Evolutionary conservation across 2,797 vertebrate species (phyloP).

Genomic region (Epinephelus coioides): DNA sequence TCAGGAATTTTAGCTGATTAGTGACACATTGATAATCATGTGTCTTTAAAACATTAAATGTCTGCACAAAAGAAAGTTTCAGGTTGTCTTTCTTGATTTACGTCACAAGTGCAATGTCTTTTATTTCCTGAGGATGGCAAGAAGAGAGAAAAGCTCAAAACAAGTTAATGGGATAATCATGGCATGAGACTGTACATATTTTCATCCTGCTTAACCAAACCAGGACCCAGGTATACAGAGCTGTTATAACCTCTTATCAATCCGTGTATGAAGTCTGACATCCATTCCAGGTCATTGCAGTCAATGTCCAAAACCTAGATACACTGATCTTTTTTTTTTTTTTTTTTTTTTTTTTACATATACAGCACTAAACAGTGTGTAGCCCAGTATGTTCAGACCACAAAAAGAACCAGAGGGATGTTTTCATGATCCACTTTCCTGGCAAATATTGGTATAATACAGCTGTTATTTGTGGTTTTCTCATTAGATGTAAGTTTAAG

Average conservation of each 20-base stretch:
- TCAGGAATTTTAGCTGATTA: conserved; percentile 3
- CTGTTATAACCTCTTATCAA: background rate
- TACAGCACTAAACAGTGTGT: background rate
- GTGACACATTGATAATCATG: background rate
- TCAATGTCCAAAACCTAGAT: background rate
- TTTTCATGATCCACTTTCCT: background rate
- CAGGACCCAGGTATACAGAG: background rate
- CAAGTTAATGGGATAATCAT: conserved; percentile 23
- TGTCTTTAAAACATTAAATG: background rate
- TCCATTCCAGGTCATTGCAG: background rate
- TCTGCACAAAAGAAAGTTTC: conserved; percentile 17
- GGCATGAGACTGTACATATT: conserved; percentile 17
- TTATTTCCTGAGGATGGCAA: background rate
- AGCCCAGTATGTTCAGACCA: background rate
- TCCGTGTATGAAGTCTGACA: background rate
- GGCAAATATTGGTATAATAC: background rate
- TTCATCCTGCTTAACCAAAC: conserved; percentile 6
- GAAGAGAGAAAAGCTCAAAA: conserved; percentile 47
- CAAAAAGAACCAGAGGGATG: conserved; percentile 1
- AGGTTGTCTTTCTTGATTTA: conserved; percentile 8
- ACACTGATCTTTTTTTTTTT: background rate
- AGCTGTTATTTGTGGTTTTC: conserved; percentile 14
- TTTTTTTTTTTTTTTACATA: background rate
- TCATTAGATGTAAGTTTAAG: background rate
- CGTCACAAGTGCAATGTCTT: conserved; percentile 21